Base-by-base conservation (phyloP, 2,797 vertebrate species). In the Sebastes reedi region DNA sequence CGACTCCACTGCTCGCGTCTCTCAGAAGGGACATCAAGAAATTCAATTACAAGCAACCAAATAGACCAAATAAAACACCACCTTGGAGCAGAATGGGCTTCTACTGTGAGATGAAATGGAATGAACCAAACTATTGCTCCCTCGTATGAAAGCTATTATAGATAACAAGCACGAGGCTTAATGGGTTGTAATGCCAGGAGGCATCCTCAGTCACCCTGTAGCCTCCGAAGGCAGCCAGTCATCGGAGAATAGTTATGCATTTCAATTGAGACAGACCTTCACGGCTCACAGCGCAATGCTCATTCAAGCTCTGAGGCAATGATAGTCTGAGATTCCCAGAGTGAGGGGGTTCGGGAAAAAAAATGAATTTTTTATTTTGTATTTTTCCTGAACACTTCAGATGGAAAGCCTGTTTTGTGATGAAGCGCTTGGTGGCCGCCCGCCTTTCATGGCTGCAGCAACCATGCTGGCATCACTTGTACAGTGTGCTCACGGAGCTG, bases 91-190 rank as follows among this genome's bases (percentile, higher is more conserved):
- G 77, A 88, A 88, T 83, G 59, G 83, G 81, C 75, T 84, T 89
- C 79, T 46, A 64, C 87, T 85, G 86, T 52, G 70, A 83, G 77
- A 86, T 82, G 87, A 87, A 94, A 94, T 90, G 72, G 77, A 92
- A 91, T 82, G 88, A 90, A 42, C 65, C 82, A 78, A 79, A 85
- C 78, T 62, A 82, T 62, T 80, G 80, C 80, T 64, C 61, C 67
- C 62, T 77, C 56, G 80, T 82, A 86, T 87, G 89, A 91, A 93
- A 87, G 80, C 90, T 84, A 92, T 93, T 94, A 91, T 82, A 88
- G 92, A 92, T 93, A 92, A 93, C 84, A 92, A 89, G 86, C 84
- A 75, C 77, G 67, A 67, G 85, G 60, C 74, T 78, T 89, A 92
- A 94, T 91, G 83, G 86, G 65, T 75, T 84, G 87, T 84, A 84